Evolutionary conservation across 1,140 invertebrate species (phyloP), one percentile per base, ranked within the genome.

Genomic region (Dysdera silvatica): DNA sequence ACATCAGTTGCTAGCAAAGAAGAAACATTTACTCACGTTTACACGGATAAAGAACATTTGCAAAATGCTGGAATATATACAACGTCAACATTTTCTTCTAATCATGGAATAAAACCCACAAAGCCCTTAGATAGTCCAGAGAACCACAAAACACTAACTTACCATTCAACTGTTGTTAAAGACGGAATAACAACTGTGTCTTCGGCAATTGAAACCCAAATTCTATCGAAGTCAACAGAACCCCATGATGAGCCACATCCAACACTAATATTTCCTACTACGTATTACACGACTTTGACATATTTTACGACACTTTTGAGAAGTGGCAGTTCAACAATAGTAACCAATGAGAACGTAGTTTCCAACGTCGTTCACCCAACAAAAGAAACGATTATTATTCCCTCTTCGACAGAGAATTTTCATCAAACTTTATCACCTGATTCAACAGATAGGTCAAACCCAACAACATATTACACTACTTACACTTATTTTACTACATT

Each of bases 401-500:
- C 59, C 4, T 31, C 24, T 26, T 12, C 4, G 8, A 20, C 18
- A 8, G 14, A 31, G n/a, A 24, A 35, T 2, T n/a, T 52, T 10
- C 31, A 23, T 24, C 35, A 58, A 65, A 52, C 55, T n/a, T 3
- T 18, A 7, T 49, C 32, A 4, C 41, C 43, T 10, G 32, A 24
- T 29, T 26, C 23, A n/a, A 18, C 8, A n/a, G 26, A 14, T 47
- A n/a, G 18, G 23, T 7, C 31, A 24, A 48, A 35, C 3, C 56
- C 52, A 76, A 79, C 71, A 78, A 69, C 68, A 43, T 74, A 47
- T 59, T 87, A 2, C 64, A 93, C 90, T 16, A 95, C 90, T 0
- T 93, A 89, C 69, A 94, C 90, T 0, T 93, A 91, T 71, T 92
- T 88, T 69, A 92, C 90, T 29, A 93, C 89, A 0, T 86, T 91